Evolutionary conservation across 2,113 vertebrate genomes (phyloP), one percentile per base, ranked within the genome.

Genomic region (Herpetotheres cachinnans): DNA sequence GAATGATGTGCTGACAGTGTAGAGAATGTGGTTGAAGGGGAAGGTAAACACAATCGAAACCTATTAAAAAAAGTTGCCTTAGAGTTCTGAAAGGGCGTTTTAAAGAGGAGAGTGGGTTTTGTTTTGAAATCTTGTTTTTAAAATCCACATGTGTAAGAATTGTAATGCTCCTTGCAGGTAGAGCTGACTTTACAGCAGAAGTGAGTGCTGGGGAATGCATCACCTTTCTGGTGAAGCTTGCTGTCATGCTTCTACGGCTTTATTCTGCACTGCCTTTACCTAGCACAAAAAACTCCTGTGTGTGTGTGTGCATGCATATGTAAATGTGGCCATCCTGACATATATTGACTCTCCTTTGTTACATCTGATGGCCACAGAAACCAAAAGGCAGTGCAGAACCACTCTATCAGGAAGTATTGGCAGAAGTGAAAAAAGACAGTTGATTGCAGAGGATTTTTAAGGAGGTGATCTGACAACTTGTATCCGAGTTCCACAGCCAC

Each of bases 111-210:
- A 82, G 61, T 32, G 70, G n/a, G 77, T 81, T 89, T 95, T 95
- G n/a, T 59, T 91, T 92, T 94, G 72, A 77, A 91, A 46, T 86
- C 78, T 59, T 79, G 30, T 25, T 80, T 93, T 96, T 81, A 34
- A 81, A 86, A 66, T 92, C 69, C 54, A 83, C 47, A 9, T 1
- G 10, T 69, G 44, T 90, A 83, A 50, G 91, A 92, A 95, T 76
- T 81, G 30, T 63, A 38, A 46, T 76, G 76, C 44, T 90, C 0
- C 0, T 46, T 83, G 63, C 80, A 82, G 83, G 72, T 92, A 56
- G 94, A 86, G 55, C 69, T 90, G 50, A 66, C 4, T 3, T 66
- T 36, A 54, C 56, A 89, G 67, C 86, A 90, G 65, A 52, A 30
- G 5, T n/a, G 55, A 78, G 63, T 52, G 25, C 59, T 77, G 47